A percentile compares a stretch with the other conserved stretches of the same genome.
phyloP scores from a whole-genome alignment of 2,888 invertebrate species.

The Tenthredo notha region DNA sequence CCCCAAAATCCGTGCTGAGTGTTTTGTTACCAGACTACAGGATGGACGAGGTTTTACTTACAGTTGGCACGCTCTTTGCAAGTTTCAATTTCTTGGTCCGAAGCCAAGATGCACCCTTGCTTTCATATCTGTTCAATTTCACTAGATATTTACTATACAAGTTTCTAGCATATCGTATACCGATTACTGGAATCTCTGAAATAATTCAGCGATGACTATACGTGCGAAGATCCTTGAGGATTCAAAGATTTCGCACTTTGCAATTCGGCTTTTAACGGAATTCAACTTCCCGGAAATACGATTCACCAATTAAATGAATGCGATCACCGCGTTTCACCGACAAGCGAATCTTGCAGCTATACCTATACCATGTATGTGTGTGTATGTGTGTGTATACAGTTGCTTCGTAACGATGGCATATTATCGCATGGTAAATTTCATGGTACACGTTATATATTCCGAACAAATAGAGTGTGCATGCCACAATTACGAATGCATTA shows the following conservation, averaged over 20 bases:
- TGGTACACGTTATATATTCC: constrained; percentile 73
- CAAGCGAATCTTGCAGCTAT: background rate
- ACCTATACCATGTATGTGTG: background rate
- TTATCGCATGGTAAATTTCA: background rate
- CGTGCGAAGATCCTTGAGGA: background rate
- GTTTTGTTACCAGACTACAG: constrained; percentile 12
- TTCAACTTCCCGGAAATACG: background rate
- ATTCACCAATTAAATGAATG: background rate
- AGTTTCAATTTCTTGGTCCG: constrained; percentile 18
- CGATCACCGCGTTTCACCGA: background rate
- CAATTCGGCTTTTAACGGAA: background rate
- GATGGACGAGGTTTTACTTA: constrained; percentile 37
- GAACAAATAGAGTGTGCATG: constrained; percentile 78
- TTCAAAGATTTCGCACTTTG: background rate
- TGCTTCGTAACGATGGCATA: background rate
- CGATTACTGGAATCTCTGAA: background rate
- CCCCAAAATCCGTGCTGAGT: constrained; percentile 29
- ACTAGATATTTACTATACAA: background rate
- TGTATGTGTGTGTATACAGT: background rate
- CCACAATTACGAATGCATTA: constrained; percentile 78
- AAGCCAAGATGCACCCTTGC: background rate
- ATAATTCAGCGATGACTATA: background rate
- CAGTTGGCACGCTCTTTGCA: constrained; percentile 35
- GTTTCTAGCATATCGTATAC: background rate
- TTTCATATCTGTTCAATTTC: constrained; percentile 18